These are phyloP conservation scores for Trematocara macrostoma DNA, from an alignment of 2,113 vertebrate species.

Conservation along the genomic window DNA sequence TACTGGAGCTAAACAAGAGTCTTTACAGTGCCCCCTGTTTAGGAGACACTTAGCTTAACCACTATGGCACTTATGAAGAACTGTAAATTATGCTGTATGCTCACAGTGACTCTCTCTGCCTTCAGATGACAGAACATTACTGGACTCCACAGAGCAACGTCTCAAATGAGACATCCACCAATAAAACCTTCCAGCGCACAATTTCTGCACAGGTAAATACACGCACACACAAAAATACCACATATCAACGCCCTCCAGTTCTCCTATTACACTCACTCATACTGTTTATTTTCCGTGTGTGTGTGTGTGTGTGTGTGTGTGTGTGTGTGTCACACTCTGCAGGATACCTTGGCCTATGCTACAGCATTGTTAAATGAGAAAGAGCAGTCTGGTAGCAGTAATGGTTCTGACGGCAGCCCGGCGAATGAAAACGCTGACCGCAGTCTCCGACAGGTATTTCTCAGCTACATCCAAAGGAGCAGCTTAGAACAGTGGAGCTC, in stretches of 20 bases:
- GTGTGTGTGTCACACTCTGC: background rate
- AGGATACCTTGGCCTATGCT: constrained; percentile 96
- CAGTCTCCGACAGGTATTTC: constrained; percentile 87
- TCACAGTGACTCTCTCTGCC: background rate
- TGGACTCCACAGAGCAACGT: constrained; percentile 98
- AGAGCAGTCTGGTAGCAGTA: constrained; percentile 97
- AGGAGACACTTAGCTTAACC: background rate
- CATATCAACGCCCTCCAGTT: background rate
- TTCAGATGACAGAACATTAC: constrained; percentile 98
- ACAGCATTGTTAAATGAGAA: constrained; percentile 96
- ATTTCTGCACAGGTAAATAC: constrained; percentile 93
- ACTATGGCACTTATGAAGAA: background rate
- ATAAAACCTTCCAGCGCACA: constrained; percentile 98
- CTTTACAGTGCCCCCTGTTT: background rate
- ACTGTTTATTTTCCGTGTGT: background rate
- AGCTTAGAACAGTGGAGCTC: background rate
- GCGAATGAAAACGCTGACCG: constrained; percentile 91
- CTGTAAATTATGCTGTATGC: background rate
- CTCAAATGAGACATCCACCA: constrained; percentile 97
- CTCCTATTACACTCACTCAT: background rate
- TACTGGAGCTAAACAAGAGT: background rate
- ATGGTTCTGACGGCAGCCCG: constrained; percentile 94
- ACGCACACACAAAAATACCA: background rate
- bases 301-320: background rate
- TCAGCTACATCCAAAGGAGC: background rate